These are phyloP conservation scores for Acyrthosiphon pisum DNA, from an alignment of 1,140 invertebrate genomes.

Conservation along the genomic window DNA sequence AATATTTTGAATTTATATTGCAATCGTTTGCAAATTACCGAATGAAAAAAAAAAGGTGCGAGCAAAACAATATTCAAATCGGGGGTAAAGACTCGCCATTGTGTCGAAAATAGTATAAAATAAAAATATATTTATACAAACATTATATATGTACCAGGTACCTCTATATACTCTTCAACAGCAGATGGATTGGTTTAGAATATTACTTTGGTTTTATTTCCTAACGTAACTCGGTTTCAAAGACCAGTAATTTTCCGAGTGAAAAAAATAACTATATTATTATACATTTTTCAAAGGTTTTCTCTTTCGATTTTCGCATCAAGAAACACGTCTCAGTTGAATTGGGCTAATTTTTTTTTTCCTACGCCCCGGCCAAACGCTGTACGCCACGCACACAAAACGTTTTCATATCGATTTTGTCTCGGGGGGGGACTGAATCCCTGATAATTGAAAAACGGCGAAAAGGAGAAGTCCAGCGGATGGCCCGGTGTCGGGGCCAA, in stretches of 20 bases:
- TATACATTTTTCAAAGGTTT: slow-evolving; percentile 20
- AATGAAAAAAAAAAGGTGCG: neutral
- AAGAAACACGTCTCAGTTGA: neutral
- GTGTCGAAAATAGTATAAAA: neutral
- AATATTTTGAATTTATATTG: slow-evolving; percentile 2
- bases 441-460: slow-evolving; percentile 42
- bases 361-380: neutral
- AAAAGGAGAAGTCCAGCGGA: neutral
- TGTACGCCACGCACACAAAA: neutral
- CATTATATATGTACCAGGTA: neutral
- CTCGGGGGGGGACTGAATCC: neutral
- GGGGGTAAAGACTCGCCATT: neutral
- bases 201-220: neutral
- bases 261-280: slow-evolving; percentile 24
- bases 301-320: neutral
- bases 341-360: slow-evolving; percentile 12
- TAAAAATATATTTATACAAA: neutral
- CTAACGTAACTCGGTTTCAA: neutral
- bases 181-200: neutral
- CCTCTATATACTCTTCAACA: neutral
- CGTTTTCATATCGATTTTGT: slow-evolving; percentile 36
- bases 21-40: neutral
- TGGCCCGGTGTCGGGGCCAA: neutral
- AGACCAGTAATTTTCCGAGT: neutral
- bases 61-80: neutral